Base-by-base conservation (phyloP, 2,113 vertebrate genomes). In the Odocoileus virginianus region DNA sequence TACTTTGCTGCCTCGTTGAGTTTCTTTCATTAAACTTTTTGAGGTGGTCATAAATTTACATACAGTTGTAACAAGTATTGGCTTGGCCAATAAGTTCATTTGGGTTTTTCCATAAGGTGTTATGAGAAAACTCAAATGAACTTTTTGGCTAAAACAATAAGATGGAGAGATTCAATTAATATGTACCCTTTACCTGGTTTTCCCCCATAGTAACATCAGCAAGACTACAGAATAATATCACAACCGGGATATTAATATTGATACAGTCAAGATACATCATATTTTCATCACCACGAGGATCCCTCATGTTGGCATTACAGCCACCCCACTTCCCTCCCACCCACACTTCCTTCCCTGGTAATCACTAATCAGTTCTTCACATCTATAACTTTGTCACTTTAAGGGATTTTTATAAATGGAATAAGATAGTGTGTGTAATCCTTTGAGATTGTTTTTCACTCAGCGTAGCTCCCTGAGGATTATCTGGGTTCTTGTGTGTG, bases 251-350 rank as follows among this genome's bases (percentile, higher is more conserved):
- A n/a, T 43, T n/a, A 57, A 58, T 55, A 15, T 14, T 78, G 19
- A 58, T 23, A 33, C 19, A 11, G 28, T 90, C 71, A n/a, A n/a
- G 36, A n/a, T 16, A 25, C 67, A 4, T 21, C 33, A 57, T 40
- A 6, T 15, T 45, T 15, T 40, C 54, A 11, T 78, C 40, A 33
- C 71, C 40, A n/a, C 0, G 3, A 23, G 67, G 28, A 33, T 14
- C 52, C 87, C 64, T 43, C n/a, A 4, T 16, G 5, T 25, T 45
- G 71, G 40, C 5, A 0, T 43, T 30, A 45, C 0, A 76, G 67
- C 67, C 52, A 45, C 19, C 19, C 19, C 28, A 11, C 71, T 89
- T 57, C 52, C 45, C 17, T n/a, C 71, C 52, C 19, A 33, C 13
- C 52, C 17, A 28, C 6, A 30, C 52, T 17, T 33, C 19, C 88